Evolutionary conservation across 2,888 invertebrate species (phyloP).

Genomic region (Cylloceria caligata): DNA sequence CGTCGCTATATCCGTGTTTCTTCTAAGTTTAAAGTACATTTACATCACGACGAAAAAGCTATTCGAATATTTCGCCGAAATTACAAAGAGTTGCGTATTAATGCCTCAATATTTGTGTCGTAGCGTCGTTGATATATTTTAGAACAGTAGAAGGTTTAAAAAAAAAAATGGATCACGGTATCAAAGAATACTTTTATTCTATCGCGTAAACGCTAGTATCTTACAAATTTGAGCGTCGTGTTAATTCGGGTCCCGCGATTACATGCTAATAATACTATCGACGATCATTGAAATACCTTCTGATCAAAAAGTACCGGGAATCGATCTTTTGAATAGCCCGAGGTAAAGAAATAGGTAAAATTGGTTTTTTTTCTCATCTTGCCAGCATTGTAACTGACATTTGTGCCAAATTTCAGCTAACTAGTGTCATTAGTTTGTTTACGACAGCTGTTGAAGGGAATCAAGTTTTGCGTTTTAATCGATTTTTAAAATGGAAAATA

Average conservation of each 20-base stretch:
- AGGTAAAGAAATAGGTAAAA: too few species aligned
- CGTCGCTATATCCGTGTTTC: constrained; percentile 26
- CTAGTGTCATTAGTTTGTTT: too few species aligned
- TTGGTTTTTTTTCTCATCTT: too few species aligned
- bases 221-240: constrained; percentile 66
- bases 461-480: too few species aligned
- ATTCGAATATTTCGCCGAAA: constrained; percentile 38
- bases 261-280: constrained; percentile 46
- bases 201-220: constrained; percentile 53
- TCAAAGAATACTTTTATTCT: constrained; percentile 2
- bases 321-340: too few species aligned
- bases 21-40: constrained; percentile 29
- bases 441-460: too few species aligned
- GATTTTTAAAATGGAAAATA: too few species aligned
- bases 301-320: too few species aligned
- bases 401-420: too few species aligned
- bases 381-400: too few species aligned
- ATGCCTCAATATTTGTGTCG: constrained; percentile 17
- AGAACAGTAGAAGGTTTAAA: constrained; percentile 15
- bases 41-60: constrained; percentile 38
- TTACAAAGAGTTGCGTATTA: constrained; percentile 23
- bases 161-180: constrained; percentile 1
- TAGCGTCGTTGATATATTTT: constrained; percentile 21
- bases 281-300: constrained; percentile 14
- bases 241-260: constrained; percentile 58